These are phyloP conservation scores for Hippoglossus hippoglossus DNA, from an alignment of 2,797 vertebrate species.

Conservation along the genomic window DNA sequence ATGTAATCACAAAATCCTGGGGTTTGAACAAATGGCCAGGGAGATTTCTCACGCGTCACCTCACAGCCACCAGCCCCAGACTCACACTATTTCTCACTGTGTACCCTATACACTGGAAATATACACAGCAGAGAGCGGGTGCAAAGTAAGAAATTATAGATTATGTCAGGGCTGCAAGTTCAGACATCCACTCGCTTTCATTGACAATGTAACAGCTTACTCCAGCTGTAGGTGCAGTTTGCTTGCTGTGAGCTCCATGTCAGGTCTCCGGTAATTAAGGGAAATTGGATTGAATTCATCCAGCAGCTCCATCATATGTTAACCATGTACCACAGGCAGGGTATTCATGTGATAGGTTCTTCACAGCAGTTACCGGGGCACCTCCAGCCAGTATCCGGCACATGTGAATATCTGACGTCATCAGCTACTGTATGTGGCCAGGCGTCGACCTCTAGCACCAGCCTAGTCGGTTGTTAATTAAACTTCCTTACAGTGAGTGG, in stretches of 20 bases:
- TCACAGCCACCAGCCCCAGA: too few species aligned
- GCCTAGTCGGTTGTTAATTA: not conserved
- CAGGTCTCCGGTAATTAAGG: not conserved
- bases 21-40: not conserved
- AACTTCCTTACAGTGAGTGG: too few species aligned
- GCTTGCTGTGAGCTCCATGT: not conserved
- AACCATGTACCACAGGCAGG: not conserved
- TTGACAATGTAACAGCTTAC: not conserved
- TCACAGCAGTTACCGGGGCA: not conserved
- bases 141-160: not conserved
- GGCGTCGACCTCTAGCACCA: not conserved
- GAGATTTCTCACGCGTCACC: not conserved
- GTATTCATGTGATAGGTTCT: not conserved
- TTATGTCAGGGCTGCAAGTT: not conserved
- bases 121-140: not conserved
- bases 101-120: not conserved
- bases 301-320: too few species aligned
- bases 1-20: not conserved
- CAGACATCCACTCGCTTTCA: not conserved
- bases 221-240: too few species aligned
- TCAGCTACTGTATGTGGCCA: not conserved
- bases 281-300: too few species aligned
- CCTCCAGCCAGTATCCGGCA: not conserved
- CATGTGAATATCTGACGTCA: not conserved
- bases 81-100: conserved; percentile 1